Percentiles rank a stretch among this genome's conserved stretches.
Conservation (phyloP, 2,797 vertebrate species). For the Margarornis squamiger region DNA sequence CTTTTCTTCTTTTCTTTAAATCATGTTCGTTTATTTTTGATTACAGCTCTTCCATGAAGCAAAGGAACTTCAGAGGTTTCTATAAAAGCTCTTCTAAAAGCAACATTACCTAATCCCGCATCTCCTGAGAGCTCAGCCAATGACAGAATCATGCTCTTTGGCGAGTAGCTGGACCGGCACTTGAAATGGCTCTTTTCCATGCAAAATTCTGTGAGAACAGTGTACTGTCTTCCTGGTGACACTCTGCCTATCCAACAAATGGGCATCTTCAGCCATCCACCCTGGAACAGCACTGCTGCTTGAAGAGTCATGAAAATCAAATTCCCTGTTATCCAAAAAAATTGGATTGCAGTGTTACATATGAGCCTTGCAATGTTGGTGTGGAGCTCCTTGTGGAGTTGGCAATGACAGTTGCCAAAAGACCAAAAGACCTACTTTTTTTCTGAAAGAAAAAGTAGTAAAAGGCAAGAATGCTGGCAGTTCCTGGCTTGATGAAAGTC, state of each 20-base stretch:
- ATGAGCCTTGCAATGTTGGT: not conserved
- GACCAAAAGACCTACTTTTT: not conserved
- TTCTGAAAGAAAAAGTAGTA: conserved; percentile 25
- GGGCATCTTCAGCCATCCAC: not conserved
- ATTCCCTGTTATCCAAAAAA: not conserved
- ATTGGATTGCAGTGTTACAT: not conserved
- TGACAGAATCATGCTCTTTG: conserved; percentile 31
- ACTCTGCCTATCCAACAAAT: not conserved
- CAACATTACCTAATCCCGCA: conserved; percentile 41
- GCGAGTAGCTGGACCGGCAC: not conserved
- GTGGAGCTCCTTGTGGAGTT: conserved; percentile 1
- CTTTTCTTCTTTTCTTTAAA: conserved; percentile 37
- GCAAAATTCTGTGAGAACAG: not conserved
- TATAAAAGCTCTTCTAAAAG: conserved; percentile 58
- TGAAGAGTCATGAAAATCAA: not conserved
- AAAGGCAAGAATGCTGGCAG: not conserved
- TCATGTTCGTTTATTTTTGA: not conserved
- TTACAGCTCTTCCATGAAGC: conserved; percentile 62
- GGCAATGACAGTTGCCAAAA: conserved; percentile 33
- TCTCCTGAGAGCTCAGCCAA: conserved; percentile 16
- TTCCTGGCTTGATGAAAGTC: conserved; percentile 25
- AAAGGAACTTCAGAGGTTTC: conserved; percentile 34
- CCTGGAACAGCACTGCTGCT: not conserved
- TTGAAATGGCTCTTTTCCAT: conserved; percentile 18
- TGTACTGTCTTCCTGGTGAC: not conserved